A percentile compares a stretch with the other conserved stretches of the same genome.
phyloP scores from a whole-genome alignment of 2,888 invertebrate genomes.

The Masnerella sp. region DNA sequence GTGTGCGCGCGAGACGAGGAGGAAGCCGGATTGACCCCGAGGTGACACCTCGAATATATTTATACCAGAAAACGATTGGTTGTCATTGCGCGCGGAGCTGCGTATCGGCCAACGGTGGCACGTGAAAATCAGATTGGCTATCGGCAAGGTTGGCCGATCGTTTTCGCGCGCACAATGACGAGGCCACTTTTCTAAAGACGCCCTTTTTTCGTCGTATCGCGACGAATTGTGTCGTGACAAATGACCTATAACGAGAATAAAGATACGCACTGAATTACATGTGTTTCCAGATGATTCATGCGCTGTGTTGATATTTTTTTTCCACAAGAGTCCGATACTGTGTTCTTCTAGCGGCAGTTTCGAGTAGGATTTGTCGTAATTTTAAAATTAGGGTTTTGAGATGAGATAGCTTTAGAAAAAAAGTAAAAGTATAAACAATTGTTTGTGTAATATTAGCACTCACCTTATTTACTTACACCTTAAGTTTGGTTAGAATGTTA shows the following conservation, averaged over 20 bases:
- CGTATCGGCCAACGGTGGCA: constrained; percentile 58
- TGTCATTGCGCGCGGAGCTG: constrained; percentile 61
- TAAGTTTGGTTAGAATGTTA: no score
- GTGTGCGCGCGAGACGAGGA: constrained; percentile 62
- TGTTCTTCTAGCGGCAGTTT: no score
- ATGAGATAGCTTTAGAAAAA: no score
- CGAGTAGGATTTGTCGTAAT: no score
- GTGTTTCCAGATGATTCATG: constrained; percentile 4
- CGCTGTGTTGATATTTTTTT: no score
- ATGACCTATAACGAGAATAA: constrained; percentile 37
- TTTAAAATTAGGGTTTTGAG: no score
- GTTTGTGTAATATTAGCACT: no score
- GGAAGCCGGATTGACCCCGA: constrained; percentile 72
- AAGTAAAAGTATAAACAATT: no score
- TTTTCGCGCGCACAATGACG: constrained; percentile 53
- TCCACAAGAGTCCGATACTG: no score
- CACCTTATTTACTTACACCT: no score
- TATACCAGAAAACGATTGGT: constrained; percentile 73
- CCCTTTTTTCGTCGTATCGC: constrained; percentile 18
- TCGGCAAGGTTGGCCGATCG: constrained; percentile 25
- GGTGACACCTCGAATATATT: constrained; percentile 72
- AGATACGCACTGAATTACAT: constrained; percentile 34
- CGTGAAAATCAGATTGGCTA: constrained; percentile 58
- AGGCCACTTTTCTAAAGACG: constrained; percentile 51
- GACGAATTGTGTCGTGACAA: constrained; percentile 43